phyloP scores from a whole-genome alignment of 2,888 invertebrate genomes.

The Cerastis leucographa region DNA sequence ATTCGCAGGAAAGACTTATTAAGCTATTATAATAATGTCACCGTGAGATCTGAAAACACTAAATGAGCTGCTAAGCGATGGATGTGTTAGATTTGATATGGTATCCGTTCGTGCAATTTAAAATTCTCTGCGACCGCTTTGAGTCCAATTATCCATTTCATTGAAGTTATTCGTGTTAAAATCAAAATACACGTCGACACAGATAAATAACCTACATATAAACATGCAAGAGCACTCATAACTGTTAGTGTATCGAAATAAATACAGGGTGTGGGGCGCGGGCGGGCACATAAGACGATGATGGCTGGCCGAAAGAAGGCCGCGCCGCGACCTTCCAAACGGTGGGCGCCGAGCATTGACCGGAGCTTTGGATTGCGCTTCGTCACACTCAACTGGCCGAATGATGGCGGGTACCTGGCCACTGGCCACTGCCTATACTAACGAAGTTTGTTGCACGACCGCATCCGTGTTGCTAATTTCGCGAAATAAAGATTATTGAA shows the following conservation, averaged over 20 bases:
- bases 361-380: constrained; percentile 75
- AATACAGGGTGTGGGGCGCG: constrained; percentile 85
- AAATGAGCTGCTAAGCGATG: constrained; percentile 70
- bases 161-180: constrained; percentile 78
- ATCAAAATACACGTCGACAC: constrained; percentile 84
- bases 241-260: constrained; percentile 87
- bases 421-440: constrained; percentile 62
- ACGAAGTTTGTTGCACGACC: constrained; percentile 71
- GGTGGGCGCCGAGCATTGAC: constrained; percentile 86
- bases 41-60: constrained; percentile 79
- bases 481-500: constrained; percentile 55
- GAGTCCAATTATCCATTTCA: constrained; percentile 82
- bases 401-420: constrained; percentile 71
- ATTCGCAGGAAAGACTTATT: constrained; percentile 85
- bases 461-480: constrained; percentile 73
- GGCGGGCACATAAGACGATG: constrained; percentile 78
- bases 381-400: constrained; percentile 76
- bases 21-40: constrained; percentile 85
- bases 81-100: constrained; percentile 76
- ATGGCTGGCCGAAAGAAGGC: constrained; percentile 87
- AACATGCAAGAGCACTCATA: constrained; percentile 88
- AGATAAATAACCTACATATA: constrained; percentile 88
- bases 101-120: constrained; percentile 76
- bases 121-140: constrained; percentile 74
- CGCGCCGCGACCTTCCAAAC: constrained; percentile 89